Evolutionary conservation across 2,888 invertebrate species (phyloP).

Genomic region (Andrena haemorrhoa): DNA sequence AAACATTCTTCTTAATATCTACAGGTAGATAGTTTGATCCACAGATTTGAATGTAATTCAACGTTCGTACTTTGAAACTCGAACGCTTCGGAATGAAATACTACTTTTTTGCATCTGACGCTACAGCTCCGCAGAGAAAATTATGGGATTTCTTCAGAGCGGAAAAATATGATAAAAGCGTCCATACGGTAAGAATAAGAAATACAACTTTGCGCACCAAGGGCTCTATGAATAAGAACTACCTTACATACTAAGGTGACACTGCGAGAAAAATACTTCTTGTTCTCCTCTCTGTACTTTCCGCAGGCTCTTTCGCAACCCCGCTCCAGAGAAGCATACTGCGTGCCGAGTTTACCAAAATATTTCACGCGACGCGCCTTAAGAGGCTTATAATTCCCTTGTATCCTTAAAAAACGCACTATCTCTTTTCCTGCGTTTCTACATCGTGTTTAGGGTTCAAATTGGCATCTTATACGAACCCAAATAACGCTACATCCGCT

Average conservation of each 20-base stretch:
- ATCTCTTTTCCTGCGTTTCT: not conserved
- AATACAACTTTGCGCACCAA: slow-evolving; percentile 16
- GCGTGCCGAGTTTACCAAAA: slow-evolving; percentile 12
- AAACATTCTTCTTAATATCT: too few species aligned
- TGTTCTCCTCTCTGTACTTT: slow-evolving; percentile 1
- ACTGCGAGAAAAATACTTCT: slow-evolving; percentile 10
- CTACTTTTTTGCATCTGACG: not conserved
- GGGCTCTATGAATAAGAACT: slow-evolving; percentile 33
- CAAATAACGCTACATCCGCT: not conserved
- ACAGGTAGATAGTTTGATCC: too few species aligned
- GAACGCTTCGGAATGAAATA: not conserved
- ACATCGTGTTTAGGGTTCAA: not conserved
- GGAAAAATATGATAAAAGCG: slow-evolving; percentile 2
- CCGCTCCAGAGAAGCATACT: not conserved
- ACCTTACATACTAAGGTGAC: not conserved
- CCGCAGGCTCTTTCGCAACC: slow-evolving; percentile 5
- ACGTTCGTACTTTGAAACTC: too few species aligned
- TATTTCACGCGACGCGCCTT: slow-evolving; percentile 9
- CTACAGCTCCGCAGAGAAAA: not conserved
- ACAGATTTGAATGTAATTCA: too few species aligned
- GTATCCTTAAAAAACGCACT: not conserved
- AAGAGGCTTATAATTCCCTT: slow-evolving; percentile 15
- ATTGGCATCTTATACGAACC: not conserved
- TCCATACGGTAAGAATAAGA: slow-evolving; percentile 9
- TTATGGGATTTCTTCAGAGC: not conserved